Base-by-base conservation (phyloP, 2,113 vertebrate species). In the Irena cyanogastra region DNA sequence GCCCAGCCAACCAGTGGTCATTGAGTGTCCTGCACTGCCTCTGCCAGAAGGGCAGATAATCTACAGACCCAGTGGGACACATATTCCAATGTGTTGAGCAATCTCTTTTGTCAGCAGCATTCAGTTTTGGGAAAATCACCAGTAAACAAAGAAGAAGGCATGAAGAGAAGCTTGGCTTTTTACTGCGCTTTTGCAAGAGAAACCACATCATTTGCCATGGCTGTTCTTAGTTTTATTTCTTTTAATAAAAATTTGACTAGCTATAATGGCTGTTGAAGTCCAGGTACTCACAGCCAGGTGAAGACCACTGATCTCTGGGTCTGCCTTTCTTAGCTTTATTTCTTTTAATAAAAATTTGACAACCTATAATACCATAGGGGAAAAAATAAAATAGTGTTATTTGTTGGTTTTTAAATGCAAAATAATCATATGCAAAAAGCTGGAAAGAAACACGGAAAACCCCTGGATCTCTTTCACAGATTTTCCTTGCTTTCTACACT, bases 201-300 rank as follows among this genome's bases (percentile, higher is more conserved):
- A 74, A 50, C 2, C 23, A 35, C 11, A 33, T 8, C 13, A 37
- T 18, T 26, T 41, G 50, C 24, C 6, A 27, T 0, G 0, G 31
- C 27, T 37, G 41, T 45, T 53, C 10, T n/a, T n/a, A n/a, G n/a
- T n/a, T n/a, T n/a, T n/a, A n/a, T n/a, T n/a, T n/a, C n/a, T n/a
- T n/a, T n/a, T n/a, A n/a, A n/a, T n/a, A n/a, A n/a, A n/a, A n/a
- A n/a, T n/a, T n/a, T n/a, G n/a, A n/a, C n/a, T n/a, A n/a, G n/a
- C n/a, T n/a, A n/a, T n/a, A n/a, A 27, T 0, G 0, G 31, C 27
- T 37, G 41, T 45, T 53, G 10, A 74, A 53, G 39, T 59, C 21
- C 72, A 61, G 45, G 56, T 26, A 79, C 24, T 21, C 24, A 33
- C 12, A 77, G 42, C 15, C 59, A 88, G 63, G 33, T 69, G 31